Percentiles rank a stretch among this genome's conserved stretches.
Conservation (phyloP, 2,888 invertebrate genomes). For the Sarcophaga subvicina region DNA sequence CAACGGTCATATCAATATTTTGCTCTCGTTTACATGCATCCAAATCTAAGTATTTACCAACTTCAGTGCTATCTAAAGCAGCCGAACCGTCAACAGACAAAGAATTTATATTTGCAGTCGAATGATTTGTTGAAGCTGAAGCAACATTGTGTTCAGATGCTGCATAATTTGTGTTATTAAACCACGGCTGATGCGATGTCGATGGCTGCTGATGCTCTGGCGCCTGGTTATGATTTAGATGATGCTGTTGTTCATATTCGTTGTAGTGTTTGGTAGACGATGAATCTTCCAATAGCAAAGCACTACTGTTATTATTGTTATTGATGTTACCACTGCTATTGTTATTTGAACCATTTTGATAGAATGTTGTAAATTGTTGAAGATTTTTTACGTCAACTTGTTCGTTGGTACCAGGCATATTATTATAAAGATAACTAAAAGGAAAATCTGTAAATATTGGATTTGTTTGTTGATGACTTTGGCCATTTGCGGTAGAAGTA, state of each 20-base stretch:
- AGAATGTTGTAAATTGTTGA: conserved; percentile 51
- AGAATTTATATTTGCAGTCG: conserved; percentile 76
- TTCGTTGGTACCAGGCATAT: conserved; percentile 57
- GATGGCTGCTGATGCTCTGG: conserved; percentile 62
- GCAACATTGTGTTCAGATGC: conserved; percentile 61
- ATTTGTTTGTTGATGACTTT: conserved; percentile 62
- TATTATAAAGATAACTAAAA: conserved; percentile 75
- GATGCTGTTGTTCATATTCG: conserved; percentile 50
- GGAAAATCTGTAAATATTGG: conserved; percentile 74
- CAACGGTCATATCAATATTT: conserved; percentile 53
- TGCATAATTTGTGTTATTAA: conserved; percentile 63
- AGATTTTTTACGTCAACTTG: conserved; percentile 52
- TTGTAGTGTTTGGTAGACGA: conserved; percentile 61
- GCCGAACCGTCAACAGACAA: conserved; percentile 76
- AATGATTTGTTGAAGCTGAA: conserved; percentile 65
- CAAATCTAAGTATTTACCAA: conserved; percentile 80
- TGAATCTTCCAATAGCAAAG: conserved; percentile 57
- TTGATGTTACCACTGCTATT: conserved; percentile 4
- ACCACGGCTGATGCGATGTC: conserved; percentile 67
- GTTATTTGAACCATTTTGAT: conserved; percentile 39
- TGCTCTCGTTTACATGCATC: conserved; percentile 79
- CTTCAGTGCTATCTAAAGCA: conserved; percentile 76
- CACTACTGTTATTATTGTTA: conserved; percentile 12
- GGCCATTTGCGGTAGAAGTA: conserved; percentile 37
- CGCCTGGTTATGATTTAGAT: conserved; percentile 27